Base-by-base conservation (phyloP, 2,888 invertebrate species). In the Pandemis cinnamomeana region DNA sequence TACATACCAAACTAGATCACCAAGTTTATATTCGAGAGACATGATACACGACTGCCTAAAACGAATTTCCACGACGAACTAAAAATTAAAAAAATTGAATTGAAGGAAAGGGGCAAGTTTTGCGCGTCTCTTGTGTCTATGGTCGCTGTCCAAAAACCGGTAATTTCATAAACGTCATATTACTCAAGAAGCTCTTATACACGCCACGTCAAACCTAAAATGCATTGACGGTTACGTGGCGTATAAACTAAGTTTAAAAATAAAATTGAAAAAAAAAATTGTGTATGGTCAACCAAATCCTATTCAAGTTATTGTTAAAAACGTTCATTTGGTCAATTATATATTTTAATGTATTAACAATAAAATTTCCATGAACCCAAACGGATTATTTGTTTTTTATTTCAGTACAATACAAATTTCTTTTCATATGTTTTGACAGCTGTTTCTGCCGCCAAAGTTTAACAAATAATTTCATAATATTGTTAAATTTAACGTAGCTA, bases 1-100 rank as follows among this genome's bases (percentile, higher is more conserved):
- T 86, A 91, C 92, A 89, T 92, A 94, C 94, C 94, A 94, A 87
- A 94, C 94, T 87, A 94, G 87, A 92, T 94, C 94, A 87, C 94
- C 94, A 93, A 91, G 89, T 92, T 94, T 93, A 86, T 86, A 92
- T 80, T 87, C 89, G 77, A 90, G 87, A 81, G 93, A 87, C 94
- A 94, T 94, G 63, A 77, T 87, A 76, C 78, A 89, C 93, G 87
- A 82, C 87, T 77, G 42, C 79, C 78, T 74, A 1, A 7, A n/a
- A 80, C 86, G 71, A 87, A 81, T 87, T 89, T 89, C 85, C 88
- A 91, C 89, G 89, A 92, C 89, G 89, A 91, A 94, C 92, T 94
- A 88, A 87, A 88, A 87, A 89, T 87, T 87, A 84, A 84, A 89
- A 79, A 80, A 78, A 55, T 20, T 46, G 7, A 20, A 80, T 76